Evolutionary conservation across 2,113 vertebrate genomes (phyloP), one percentile per base, ranked within the genome.

Genomic region (Sorex fumeus): DNA sequence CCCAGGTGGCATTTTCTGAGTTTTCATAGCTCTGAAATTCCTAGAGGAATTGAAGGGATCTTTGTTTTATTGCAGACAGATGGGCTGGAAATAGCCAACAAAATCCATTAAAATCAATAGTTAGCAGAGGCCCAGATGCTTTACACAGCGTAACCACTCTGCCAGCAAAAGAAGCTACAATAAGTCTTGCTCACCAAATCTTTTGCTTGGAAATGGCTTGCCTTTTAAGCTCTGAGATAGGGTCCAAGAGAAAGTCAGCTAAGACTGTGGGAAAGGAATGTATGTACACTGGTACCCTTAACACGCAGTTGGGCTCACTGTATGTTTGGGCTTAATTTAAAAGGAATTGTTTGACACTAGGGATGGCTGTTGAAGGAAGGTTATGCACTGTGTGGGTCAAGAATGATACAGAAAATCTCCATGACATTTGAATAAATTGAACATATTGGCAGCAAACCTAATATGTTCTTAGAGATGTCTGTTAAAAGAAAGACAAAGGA

Each of bases 1-100:
- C 93, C 87, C 93, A 62, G 34, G 88, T 96, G 79, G 84, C 30
- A 67, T 87, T 94, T 90, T 96, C 23, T 50, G 66, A 77, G 53
- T 90, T 95, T 93, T 91, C 91, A 74, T 89, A 95, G 84, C 76
- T 94, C 87, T 91, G 86, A 96, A 93, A 93, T 95, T 84, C 93
- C 85, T 86, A n/a, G 21, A 94, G 70, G 47, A 60, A 53, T 84
- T 74, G 88, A 93, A 88, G 64, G 50, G 87, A 84, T 92, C 87
- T 93, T 93, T 95, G 64, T 84, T 95, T 96, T 94, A 95, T 91
- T 93, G 72, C 79, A 94, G 94, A 96, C 95, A 96, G 94, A 96
- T 96, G 94, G 89, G 71, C 28, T 43, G 43, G 72, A 90, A 95
- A 95, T 75, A 77, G 45, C 79, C 90, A 96, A 89, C 82, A 79